phyloP scores from a whole-genome alignment of 2,113 vertebrate genomes.

The Phyllopteryx taeniolatus region DNA sequence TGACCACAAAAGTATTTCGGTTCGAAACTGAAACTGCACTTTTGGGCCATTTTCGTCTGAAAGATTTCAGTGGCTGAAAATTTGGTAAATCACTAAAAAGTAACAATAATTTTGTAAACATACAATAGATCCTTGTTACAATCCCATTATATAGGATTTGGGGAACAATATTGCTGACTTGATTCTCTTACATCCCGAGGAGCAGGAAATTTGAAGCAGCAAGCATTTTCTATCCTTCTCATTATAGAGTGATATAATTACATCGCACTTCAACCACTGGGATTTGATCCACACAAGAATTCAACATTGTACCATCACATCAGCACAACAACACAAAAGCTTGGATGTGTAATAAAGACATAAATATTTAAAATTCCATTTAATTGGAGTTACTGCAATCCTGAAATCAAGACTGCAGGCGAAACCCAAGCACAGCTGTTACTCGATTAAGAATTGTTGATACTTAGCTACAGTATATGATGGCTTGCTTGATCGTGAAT shows the following conservation, averaged over 20 bases:
- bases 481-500: neutral
- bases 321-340: constrained; percentile 32
- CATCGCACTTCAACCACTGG: constrained; percentile 35
- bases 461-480: neutral
- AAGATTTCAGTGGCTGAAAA: too few species aligned
- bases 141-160: neutral
- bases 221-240: constrained; percentile 36
- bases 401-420: constrained; percentile 43
- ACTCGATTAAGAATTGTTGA: neutral
- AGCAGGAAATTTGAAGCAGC: constrained; percentile 36
- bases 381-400: constrained; percentile 53
- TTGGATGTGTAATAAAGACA: constrained; percentile 26
- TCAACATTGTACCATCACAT: constrained; percentile 35
- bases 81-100: neutral
- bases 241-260: constrained; percentile 43
- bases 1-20: too few species aligned
- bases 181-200: constrained; percentile 33
- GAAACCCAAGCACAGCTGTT: constrained; percentile 14
- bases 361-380: constrained; percentile 38
- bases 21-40: too few species aligned
- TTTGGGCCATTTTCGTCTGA: too few species aligned
- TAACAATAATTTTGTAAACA: neutral
- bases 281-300: constrained; percentile 42
- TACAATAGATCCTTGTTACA: constrained; percentile 12
- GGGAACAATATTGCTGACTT: constrained; percentile 37